These are phyloP conservation scores for Scaptomyza parva DNA, from an alignment of 2,888 invertebrate genomes.

Conservation along the genomic window DNA sequence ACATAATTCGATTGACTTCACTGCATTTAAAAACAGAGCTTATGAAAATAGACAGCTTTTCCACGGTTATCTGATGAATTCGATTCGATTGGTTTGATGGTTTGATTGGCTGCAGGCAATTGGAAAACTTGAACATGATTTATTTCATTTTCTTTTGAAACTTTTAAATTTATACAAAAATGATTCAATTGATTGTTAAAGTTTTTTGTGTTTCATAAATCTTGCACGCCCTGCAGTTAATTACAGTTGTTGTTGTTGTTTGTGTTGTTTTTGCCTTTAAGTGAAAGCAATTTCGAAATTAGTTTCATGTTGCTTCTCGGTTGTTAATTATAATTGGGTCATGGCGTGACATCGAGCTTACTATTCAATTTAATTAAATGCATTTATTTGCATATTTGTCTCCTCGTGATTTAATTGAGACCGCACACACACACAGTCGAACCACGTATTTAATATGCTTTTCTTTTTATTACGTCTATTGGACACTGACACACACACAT, in stretches of 20 bases:
- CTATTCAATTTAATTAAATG: conserved; percentile 63
- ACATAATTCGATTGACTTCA: conserved; percentile 9
- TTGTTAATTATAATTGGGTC: conserved; percentile 53
- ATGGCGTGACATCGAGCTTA: conserved; percentile 30
- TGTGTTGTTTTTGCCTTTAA: neutral
- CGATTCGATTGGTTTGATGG: neutral
- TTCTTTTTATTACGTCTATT: conserved; percentile 39
- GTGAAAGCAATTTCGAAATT: conserved; percentile 44
- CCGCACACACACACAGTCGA: neutral
- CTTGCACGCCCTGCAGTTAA: conserved; percentile 14
- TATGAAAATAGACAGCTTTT: neutral
- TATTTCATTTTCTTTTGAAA: neutral
- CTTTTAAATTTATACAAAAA: neutral
- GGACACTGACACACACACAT: conserved; percentile 15
- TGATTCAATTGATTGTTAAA: neutral
- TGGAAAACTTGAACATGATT: neutral
- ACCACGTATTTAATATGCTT: conserved; percentile 47
- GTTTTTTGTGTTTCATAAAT: conserved; percentile 13
- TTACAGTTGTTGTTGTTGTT: conserved; percentile 10
- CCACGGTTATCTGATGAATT: neutral
- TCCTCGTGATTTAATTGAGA: conserved; percentile 58
- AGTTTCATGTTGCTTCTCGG: conserved; percentile 42
- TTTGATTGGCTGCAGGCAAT: neutral
- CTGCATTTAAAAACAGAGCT: neutral
- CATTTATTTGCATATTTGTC: conserved; percentile 71